Percentiles rank a stretch among this genome's conserved stretches.
phyloP scores from a whole-genome alignment of 2,113 vertebrate genomes.

The Rana temporaria region DNA sequence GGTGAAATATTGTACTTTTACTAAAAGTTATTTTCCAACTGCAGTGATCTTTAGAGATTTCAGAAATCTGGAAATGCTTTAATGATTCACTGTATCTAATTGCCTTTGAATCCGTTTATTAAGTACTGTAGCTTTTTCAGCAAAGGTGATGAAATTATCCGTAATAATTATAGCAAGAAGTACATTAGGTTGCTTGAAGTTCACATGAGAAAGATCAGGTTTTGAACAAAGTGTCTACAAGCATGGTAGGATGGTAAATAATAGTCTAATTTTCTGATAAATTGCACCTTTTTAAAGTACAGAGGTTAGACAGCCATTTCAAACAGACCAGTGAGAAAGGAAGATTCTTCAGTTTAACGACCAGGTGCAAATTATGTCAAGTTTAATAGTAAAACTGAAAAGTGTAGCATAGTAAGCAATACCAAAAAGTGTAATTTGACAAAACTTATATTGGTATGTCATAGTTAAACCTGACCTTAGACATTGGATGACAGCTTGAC shows the following conservation, averaged over 20 bases:
- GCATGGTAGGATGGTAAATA: not conserved
- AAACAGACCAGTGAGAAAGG: not conserved
- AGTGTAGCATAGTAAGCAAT: too few species aligned
- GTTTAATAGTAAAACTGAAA: too few species aligned
- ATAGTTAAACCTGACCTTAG: too few species aligned
- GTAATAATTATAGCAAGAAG: slow-evolving; percentile 17
- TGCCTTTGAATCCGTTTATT: slow-evolving; percentile 28
- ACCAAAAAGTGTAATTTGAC: not conserved
- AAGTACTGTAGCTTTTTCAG: not conserved
- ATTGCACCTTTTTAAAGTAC: slow-evolving; percentile 6
- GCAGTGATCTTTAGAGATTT: slow-evolving; percentile 29
- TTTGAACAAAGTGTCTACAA: slow-evolving; percentile 27
- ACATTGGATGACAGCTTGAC: too few species aligned
- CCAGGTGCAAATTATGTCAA: too few species aligned
- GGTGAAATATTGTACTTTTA: slow-evolving; percentile 22
- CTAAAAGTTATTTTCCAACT: slow-evolving; percentile 8
- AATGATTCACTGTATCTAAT: slow-evolving; percentile 46
- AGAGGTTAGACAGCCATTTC: not conserved
- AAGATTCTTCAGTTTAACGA: not conserved
- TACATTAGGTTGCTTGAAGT: slow-evolving; percentile 25
- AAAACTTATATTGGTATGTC: too few species aligned
- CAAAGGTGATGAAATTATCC: slow-evolving; percentile 30
- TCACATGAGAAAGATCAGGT: slow-evolving; percentile 20
- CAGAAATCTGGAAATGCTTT: slow-evolving; percentile 24
- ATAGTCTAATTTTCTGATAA: slow-evolving; percentile 2